phyloP scores from a whole-genome alignment of 2,113 vertebrate genomes.

The Machaerirhynchus nigripectus region DNA sequence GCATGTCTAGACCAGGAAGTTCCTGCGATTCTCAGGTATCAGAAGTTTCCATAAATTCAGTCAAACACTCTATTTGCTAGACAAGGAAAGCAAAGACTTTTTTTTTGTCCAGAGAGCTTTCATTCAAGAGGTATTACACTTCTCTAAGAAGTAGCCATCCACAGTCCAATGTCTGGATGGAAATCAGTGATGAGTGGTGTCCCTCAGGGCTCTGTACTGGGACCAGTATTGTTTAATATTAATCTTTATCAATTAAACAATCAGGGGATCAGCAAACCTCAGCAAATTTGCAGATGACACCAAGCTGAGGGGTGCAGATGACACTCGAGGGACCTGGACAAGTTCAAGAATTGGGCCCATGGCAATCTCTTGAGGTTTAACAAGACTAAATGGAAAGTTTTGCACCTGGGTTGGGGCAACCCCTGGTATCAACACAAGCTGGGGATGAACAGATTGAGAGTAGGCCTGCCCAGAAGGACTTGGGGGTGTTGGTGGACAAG shows the following conservation, averaged over 20 bases:
- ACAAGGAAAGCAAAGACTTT: neutral
- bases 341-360: rapidly evolving
- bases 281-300: neutral
- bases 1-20: neutral
- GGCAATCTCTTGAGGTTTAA: neutral
- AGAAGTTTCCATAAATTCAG: neutral
- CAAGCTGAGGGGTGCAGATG: neutral
- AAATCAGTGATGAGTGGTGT: rapidly evolving
- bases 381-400: neutral
- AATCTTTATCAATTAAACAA: neutral
- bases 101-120: neutral
- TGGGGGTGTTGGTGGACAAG: neutral
- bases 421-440: neutral
- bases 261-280: neutral
- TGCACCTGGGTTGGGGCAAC: rapidly evolving
- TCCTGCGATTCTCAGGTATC: neutral
- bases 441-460: neutral
- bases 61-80: neutral
- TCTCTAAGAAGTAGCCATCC: neutral
- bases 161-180: neutral
- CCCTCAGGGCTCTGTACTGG: neutral
- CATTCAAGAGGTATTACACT: neutral
- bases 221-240: neutral
- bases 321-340: neutral
- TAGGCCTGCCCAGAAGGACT: neutral